Base-by-base conservation (phyloP, 2,113 vertebrate species). In the Chunga burmeisteri region DNA sequence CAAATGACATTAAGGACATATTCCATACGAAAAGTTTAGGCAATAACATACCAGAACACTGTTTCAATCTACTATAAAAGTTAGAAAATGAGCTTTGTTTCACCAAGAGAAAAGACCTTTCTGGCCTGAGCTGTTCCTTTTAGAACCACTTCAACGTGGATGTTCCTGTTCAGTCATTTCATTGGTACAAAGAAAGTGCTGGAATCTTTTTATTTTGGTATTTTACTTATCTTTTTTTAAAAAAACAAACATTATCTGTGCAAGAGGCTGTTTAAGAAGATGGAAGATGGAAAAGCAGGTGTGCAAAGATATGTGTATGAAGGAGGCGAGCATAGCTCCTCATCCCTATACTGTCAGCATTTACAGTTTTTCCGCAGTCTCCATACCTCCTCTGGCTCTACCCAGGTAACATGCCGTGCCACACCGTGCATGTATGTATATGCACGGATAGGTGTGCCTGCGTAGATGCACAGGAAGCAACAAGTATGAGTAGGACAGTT, bases 341-440 rank as follows among this genome's bases (percentile, higher is more conserved):
- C 55, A 36, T 22, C 19, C 50, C 19, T 30, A 27, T 20, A 26
- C 32, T 7, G 2, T 20, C 46, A 59, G 50, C 22, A 53, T 42
- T 84, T 47, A 27, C 30, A 62, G 5, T 10, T 78, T 53, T 70
- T 11, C 49, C 13, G 8, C 5, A 2, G 55, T 58, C 15, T 47
- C 50, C 3, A 0, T 22, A 53, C 10, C 34, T 81, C 13, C 50
- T 58, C 38, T 91, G 67, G 44, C 34, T 70, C 78, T 16, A 0
- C 12, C 16, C 50, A 32, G 27, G 42, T n/a, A 10, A 27, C 7
- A 17, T 18, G 25, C 16, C 8, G 2, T 52, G 29, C 12, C 6
- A 1, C 46, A 18, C 10, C 2, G 0, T 29, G 34, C 50, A 36
- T 34, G 16, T 50, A 40, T 21, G 30, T 19, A 6, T 13, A 30